Conservation (phyloP, 1,140 invertebrate species). For the Manduca sexta region DNA sequence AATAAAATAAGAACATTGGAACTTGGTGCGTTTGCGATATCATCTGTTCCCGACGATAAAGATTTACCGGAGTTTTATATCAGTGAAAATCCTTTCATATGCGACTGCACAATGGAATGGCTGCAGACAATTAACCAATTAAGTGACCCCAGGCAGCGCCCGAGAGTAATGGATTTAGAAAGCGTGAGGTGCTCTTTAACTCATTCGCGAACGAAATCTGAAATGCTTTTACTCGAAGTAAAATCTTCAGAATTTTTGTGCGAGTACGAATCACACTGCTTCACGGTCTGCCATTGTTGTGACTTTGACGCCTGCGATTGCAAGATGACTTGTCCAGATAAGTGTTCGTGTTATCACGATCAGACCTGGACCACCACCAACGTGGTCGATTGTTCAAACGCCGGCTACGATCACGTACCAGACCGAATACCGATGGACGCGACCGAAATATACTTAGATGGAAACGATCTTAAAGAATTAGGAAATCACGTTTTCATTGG, state of each 20-base stretch:
- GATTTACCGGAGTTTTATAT: slow-evolving; percentile 86
- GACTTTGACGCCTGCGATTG: slow-evolving; percentile 94
- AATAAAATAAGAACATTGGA: slow-evolving; percentile 85
- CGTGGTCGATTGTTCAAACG: slow-evolving; percentile 90
- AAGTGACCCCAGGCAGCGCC: slow-evolving; percentile 83
- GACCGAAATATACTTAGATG: slow-evolving; percentile 91
- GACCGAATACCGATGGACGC: slow-evolving; percentile 92
- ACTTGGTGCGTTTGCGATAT: slow-evolving; percentile 80
- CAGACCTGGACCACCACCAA: slow-evolving; percentile 90
- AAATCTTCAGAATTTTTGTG: slow-evolving; percentile 89
- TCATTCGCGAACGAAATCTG: slow-evolving; percentile 79
- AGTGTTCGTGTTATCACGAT: slow-evolving; percentile 93
- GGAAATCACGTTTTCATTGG: slow-evolving; percentile 91
- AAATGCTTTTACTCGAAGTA: slow-evolving; percentile 83
- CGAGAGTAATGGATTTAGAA: slow-evolving; percentile 88
- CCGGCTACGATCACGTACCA: slow-evolving; percentile 82
- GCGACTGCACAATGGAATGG: slow-evolving; percentile 92
- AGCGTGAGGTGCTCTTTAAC: slow-evolving; percentile 87
- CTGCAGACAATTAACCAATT: slow-evolving; percentile 84
- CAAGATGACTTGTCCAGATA: slow-evolving; percentile 91
- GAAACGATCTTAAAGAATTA: slow-evolving; percentile 86
- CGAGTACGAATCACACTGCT: slow-evolving; percentile 90
- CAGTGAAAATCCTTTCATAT: slow-evolving; percentile 86
- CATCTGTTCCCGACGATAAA: slow-evolving; percentile 76
- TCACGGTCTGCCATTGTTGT: slow-evolving; percentile 91